phyloP scores from a whole-genome alignment of 1,140 invertebrate genomes.

The Prorops nasuta region DNA sequence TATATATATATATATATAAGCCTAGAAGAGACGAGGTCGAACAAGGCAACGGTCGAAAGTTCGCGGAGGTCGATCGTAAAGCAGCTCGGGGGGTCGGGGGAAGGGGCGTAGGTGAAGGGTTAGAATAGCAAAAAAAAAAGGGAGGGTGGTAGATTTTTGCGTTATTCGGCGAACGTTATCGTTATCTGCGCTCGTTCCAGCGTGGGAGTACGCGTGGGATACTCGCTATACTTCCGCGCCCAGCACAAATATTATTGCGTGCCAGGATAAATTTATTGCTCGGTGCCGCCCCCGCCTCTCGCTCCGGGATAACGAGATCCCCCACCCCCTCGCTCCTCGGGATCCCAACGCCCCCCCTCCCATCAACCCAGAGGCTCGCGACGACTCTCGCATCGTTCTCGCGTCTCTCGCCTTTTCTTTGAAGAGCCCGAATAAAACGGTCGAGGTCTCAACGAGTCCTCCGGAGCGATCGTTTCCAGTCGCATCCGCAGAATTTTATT shows the following conservation, averaged over 20 bases:
- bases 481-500: too few relatives aligned
- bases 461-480: too few relatives aligned
- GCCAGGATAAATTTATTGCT: slow-evolving; percentile 33
- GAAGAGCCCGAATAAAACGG: too few relatives aligned
- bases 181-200: background rate
- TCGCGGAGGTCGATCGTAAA: too few relatives aligned
- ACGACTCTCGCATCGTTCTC: background rate
- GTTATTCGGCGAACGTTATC: too few relatives aligned
- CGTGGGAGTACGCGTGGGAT: background rate
- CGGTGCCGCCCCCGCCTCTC: background rate
- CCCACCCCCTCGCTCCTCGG: slow-evolving; percentile 1
- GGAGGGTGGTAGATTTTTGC: background rate
- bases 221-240: background rate
- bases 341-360: background rate
- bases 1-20: too few relatives aligned
- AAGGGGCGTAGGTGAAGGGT: background rate
- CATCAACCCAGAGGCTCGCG: background rate
- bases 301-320: slow-evolving; percentile 8
- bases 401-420: too few relatives aligned
- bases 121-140: slow-evolving; percentile 1
- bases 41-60: too few relatives aligned
- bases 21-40: too few relatives aligned
- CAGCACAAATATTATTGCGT: slow-evolving; percentile 35
- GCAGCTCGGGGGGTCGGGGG: slow-evolving; percentile 2
- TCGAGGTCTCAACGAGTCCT: too few relatives aligned